These are phyloP conservation scores for Thymelicus sylvestris DNA, from an alignment of 2,888 invertebrate genomes.

Conservation along the genomic window DNA sequence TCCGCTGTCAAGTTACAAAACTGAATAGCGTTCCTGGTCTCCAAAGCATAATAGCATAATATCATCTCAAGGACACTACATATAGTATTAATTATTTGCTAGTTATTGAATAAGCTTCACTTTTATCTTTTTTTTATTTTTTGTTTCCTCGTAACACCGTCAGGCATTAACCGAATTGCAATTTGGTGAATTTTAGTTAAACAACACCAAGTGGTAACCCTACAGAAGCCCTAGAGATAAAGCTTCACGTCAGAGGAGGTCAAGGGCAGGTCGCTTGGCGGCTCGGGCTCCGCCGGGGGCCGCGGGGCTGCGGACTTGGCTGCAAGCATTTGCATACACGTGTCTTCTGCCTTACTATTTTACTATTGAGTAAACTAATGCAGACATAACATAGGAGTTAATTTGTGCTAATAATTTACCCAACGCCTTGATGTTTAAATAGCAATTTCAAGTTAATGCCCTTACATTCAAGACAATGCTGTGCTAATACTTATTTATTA, in stretches of 20 bases:
- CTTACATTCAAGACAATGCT: background rate
- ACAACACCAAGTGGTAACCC: background rate
- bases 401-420: no score
- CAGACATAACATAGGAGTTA: no score
- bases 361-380: background rate
- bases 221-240: conserved; percentile 1
- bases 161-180: no score
- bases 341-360: background rate
- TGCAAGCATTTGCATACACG: conserved; percentile 3
- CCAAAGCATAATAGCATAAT: no score
- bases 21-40: no score
- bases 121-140: no score
- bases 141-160: no score
- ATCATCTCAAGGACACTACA: no score
- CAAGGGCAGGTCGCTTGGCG: conserved; percentile 36
- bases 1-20: no score
- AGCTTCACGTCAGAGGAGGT: conserved; percentile 15
- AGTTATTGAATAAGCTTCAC: no score
- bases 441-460: conserved; percentile 9
- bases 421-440: background rate
- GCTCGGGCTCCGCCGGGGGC: conserved; percentile 10
- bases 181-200: background rate
- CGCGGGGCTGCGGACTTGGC: background rate
- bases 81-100: no score
- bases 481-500: no score